phyloP scores from a whole-genome alignment of 2,888 invertebrate genomes.

The Tetropium fuscum region DNA sequence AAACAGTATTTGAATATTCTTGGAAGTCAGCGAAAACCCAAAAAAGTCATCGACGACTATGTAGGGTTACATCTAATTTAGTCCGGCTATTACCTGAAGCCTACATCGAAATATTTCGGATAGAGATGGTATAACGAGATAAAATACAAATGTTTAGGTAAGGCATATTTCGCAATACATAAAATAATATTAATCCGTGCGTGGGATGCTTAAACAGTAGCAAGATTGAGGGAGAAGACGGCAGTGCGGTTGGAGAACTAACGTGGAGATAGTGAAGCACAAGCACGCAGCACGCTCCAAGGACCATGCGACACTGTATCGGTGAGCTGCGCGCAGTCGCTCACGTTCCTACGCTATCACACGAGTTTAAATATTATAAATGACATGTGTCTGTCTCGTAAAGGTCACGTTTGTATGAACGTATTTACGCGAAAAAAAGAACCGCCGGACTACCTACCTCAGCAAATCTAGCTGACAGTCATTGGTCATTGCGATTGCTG shows the following conservation, averaged over 20 bases:
- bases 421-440: conserved; percentile 20
- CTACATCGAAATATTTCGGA: conserved; percentile 5
- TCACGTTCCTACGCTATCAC: conserved; percentile 20
- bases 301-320: conserved; percentile 27
- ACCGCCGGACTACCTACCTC: conserved; percentile 4
- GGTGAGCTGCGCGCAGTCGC: conserved; percentile 17
- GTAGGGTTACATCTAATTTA: no score
- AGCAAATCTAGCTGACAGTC: conserved; percentile 14
- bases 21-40: no score
- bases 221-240: conserved; percentile 7
- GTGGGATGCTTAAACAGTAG: conserved; percentile 20
- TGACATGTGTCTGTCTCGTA: conserved; percentile 25
- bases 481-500: no score
- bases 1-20: no score
- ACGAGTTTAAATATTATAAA: conserved; percentile 27
- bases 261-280: conserved; percentile 16
- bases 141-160: conserved; percentile 9
- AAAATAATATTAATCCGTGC: conserved; percentile 23
- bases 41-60: no score
- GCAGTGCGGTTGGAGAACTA: conserved; percentile 6
- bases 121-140: conserved; percentile 11
- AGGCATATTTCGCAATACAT: conserved; percentile 14
- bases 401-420: conserved; percentile 25
- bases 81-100: no score
- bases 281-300: no score